Conservation (phyloP, 2,888 invertebrate species). For the Lasiommata megera region DNA sequence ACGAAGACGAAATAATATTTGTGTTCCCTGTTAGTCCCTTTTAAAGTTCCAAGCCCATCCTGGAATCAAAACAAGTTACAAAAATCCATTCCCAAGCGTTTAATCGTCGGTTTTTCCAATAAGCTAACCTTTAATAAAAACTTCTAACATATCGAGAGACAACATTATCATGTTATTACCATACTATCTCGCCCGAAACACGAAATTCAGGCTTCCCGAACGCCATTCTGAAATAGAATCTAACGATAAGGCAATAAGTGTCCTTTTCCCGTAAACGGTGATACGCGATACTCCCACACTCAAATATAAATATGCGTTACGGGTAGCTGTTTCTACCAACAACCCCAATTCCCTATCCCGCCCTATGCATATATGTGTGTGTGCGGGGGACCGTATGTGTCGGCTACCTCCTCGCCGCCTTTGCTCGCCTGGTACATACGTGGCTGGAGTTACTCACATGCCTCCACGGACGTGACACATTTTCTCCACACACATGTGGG, state of each 20-base stretch:
- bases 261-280: background rate
- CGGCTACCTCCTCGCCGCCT: background rate
- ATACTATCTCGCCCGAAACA: background rate
- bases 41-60: too few species aligned
- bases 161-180: background rate
- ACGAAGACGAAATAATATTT: too few species aligned
- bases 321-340: background rate
- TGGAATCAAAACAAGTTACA: too few species aligned
- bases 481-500: background rate
- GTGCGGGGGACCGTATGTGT: background rate
- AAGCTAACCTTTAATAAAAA: background rate
- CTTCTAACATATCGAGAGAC: background rate
- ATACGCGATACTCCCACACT: background rate
- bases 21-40: too few species aligned
- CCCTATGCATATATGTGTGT: background rate
- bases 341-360: background rate
- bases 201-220: background rate
- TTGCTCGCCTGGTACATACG: background rate
- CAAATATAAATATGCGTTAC: background rate
- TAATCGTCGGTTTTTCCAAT: too few species aligned
- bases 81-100: too few species aligned
- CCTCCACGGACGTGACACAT: background rate
- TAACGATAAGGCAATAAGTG: background rate
- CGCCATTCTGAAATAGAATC: background rate
- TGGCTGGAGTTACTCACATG: background rate